Evolutionary conservation across 2,113 vertebrate genomes (phyloP), one percentile per base, ranked within the genome.

Genomic region (Columba livia): DNA sequence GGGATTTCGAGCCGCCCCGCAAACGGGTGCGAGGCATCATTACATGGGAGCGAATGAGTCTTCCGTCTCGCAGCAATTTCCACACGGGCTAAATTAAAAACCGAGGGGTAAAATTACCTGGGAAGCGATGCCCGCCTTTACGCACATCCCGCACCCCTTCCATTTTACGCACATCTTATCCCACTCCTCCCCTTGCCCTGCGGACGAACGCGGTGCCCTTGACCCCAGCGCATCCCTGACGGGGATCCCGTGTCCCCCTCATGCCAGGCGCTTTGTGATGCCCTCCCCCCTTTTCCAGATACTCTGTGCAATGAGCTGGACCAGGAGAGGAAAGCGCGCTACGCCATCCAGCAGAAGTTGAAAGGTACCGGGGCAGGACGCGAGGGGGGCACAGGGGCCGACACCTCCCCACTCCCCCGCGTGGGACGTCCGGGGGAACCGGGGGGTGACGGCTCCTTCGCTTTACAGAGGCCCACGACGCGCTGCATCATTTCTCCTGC

Each of bases 401-500:
- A 20, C 19, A 20, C 36, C 42, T 47, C 31, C 31, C 21, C 40
- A 8, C 23, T 5, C 24, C 16, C 19, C 28, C 9, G 1, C 13
- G 11, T 20, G 20, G 16, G 67, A 62, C 17, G n/a, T 15, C 21
- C 10, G 32, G 48, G 25, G 11, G 18, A 10, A 6, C 38, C 34
- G 44, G 50, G 44, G 8, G 56, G 21, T 93, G 81, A 84, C 62
- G 60, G 94, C 50, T n/a, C 44, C 47, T 2, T 90, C 97, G 91
- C 96, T 97, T 94, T 94, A 97, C 97, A 99, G 99, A 99, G 98
- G 99, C 99, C 96, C 99, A 99, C 91, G 98, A 99, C 95, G 98
- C 99, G 91, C 98, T 99, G 94, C 99, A 99, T 90, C 98, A 99
- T 97, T 99, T 99, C 98, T 99, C 99, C 93, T 99, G 98, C 97